Evolutionary conservation across 2,797 vertebrate species (phyloP), one percentile per base, ranked within the genome.

Genomic region (Pelochelys cantorii): DNA sequence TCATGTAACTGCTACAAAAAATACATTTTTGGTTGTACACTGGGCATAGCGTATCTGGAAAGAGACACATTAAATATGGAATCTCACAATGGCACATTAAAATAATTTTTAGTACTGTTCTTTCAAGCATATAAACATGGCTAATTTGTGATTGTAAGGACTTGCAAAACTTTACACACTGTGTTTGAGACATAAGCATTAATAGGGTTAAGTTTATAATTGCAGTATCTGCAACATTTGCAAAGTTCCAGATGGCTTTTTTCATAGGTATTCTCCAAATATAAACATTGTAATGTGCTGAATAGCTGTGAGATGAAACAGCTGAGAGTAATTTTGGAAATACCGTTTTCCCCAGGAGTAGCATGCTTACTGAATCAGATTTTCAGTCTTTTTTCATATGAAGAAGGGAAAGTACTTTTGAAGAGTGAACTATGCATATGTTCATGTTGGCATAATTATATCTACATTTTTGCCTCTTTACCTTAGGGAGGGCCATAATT

Each of bases 191-290:
- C 37, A 56, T 17, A 52, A 90, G 37, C 87, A 86, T 27, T 62
- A 80, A 12, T n/a, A 60, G 79, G 71, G 25, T 85, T 95, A 85
- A 77, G 79, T 95, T 81, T 93, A 56, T 81, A 57, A 83, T 55
- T 11, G 55, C 31, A 79, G 12, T 90, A 83, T 80, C 77, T 77
- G 78, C 80, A 91, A 80, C 59, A 88, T 86, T 85, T 89, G 29
- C 85, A 85, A 56, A 88, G 87, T 68, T 92, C 56, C 86, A 93
- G 77, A 81, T 96, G 92, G 83, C 23, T 90, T 96, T 90, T 96
- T 94, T 94, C 37, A 27, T 77, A 91, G 80, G 62, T 90, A 59
- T 92, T 94, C 52, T 86, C 54, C 34, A 94, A 90, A 93, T 55
- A 79, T 48, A 89, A 93, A 59, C 52, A 90, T 53, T 37, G 93